Evolutionary conservation across 2,113 vertebrate genomes (phyloP).

Genomic region (Panthera tigris): DNA sequence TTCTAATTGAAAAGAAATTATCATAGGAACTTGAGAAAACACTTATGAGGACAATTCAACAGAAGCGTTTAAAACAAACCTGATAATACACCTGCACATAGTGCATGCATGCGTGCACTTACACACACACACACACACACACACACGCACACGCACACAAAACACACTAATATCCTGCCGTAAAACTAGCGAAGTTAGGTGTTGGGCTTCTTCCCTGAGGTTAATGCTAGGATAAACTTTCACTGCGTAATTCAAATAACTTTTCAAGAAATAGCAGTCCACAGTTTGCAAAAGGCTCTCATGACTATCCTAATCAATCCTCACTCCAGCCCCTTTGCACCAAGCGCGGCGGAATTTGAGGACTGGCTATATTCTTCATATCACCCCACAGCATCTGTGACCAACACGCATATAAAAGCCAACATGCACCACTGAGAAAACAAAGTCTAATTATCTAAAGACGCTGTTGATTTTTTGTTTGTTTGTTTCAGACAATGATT

Average conservation of each 20-base stretch:
- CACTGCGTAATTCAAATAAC: not conserved
- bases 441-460: not conserved
- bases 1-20: slow-evolving; percentile 27
- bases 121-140: not conserved
- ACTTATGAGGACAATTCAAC: slow-evolving; percentile 37
- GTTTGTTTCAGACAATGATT: not conserved
- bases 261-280: not conserved
- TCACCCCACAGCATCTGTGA: not conserved
- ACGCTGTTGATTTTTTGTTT: not conserved
- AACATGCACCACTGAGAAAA: not conserved
- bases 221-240: not conserved
- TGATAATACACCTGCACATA: not conserved
- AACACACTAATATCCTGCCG: not conserved
- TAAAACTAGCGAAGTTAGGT: not conserved
- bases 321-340: not conserved
- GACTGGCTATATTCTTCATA: not conserved
- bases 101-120: too few species aligned
- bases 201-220: not conserved
- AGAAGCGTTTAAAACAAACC: not conserved
- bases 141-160: not conserved
- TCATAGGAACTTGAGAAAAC: not conserved
- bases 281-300: not conserved
- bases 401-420: not conserved
- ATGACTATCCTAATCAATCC: not conserved
- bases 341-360: not conserved